Conservation (phyloP, 37 sponge, comb jelly and placozoan species). For the Ianthella basta region DNA sequence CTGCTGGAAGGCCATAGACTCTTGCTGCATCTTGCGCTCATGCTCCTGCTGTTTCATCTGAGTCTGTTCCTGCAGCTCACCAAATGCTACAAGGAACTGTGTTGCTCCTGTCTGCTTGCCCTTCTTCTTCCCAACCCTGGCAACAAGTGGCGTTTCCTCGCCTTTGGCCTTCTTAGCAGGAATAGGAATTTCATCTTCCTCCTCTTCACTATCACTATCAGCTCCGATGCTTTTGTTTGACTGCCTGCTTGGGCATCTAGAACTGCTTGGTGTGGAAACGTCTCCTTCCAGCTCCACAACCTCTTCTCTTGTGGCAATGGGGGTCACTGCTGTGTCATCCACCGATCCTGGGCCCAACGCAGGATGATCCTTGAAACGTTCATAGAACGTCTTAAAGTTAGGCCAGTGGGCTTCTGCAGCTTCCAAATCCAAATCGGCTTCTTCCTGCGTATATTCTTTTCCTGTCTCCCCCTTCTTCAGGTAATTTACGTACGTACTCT, state of each 20-base stretch:
- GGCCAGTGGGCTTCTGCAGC: not conserved
- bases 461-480: conserved; percentile 8
- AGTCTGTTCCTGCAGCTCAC: not conserved
- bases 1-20: not conserved
- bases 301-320: not conserved
- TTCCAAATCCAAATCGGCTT: not conserved
- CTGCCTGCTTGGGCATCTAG: conserved; percentile 8
- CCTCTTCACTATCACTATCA: not conserved
- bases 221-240: not conserved
- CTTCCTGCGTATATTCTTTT: not conserved
- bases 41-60: not conserved
- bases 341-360: not conserved
- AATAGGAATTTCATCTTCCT: not conserved
- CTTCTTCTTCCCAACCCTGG: not conserved
- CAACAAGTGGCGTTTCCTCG: not conserved
- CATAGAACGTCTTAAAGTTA: not conserved
- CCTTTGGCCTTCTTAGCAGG: not conserved
- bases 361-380: conserved; percentile 25
- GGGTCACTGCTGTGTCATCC: not conserved
- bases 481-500: not conserved
- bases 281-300: not conserved
- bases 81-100: not conserved
- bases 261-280: not conserved
- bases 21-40: conserved; percentile 10
- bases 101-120: not conserved